Conservation (phyloP, 2,888 invertebrate species). For the Pegoplata infirma region DNA sequence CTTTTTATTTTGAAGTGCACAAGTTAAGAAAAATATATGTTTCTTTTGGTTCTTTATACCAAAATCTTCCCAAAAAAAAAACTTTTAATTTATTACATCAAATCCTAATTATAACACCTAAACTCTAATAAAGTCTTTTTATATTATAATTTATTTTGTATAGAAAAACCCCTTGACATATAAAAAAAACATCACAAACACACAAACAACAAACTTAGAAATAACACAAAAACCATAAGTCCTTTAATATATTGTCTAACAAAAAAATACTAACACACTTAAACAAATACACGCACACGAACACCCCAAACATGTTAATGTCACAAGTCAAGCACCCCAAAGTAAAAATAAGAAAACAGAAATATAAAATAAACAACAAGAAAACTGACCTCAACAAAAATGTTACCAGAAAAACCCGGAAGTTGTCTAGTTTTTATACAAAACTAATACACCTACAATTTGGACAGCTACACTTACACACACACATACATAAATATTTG, state of each 20-base stretch:
- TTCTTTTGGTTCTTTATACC: no score
- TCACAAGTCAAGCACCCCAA: slow-evolving; percentile 53
- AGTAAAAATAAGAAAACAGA: not conserved
- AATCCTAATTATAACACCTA: slow-evolving; percentile 24
- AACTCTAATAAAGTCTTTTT: not conserved
- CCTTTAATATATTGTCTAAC: slow-evolving; percentile 36
- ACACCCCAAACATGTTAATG: slow-evolving; percentile 55
- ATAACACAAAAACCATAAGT: slow-evolving; percentile 42
- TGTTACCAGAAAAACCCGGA: slow-evolving; percentile 38
- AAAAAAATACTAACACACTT: slow-evolving; percentile 16
- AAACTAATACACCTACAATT: slow-evolving; percentile 7
- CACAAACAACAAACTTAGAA: slow-evolving; percentile 10
- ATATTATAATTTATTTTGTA: not conserved
- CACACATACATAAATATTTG: not conserved
- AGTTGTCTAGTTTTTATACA: slow-evolving; percentile 32
- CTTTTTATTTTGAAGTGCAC: no score
- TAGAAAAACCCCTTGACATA: not conserved
- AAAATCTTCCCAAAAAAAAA: no score
- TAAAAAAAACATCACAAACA: not conserved
- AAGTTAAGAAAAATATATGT: no score
- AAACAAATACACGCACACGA: slow-evolving; percentile 15
- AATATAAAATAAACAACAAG: slow-evolving; percentile 11
- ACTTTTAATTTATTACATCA: slow-evolving; percentile 2
- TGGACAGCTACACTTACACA: not conserved
- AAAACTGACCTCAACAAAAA: slow-evolving; percentile 58